phyloP scores from a whole-genome alignment of 2,888 invertebrate species.

The Hermaeophaga mercurialis region DNA sequence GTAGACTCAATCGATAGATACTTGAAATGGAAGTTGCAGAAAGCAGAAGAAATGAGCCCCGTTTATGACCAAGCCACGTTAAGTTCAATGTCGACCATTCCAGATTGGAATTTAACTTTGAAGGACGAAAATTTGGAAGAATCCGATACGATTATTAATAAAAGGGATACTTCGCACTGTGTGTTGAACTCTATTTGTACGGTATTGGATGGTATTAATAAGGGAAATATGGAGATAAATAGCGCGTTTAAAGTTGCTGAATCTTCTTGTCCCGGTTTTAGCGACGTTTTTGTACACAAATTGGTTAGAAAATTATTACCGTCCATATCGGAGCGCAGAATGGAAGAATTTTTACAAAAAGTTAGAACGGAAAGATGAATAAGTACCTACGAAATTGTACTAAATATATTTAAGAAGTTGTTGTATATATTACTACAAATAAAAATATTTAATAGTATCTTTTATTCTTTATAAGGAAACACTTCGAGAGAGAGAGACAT shows the following conservation, averaged over 20 bases:
- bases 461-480: too few relatives aligned
- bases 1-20: constrained; percentile 98
- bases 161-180: background rate
- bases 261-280: constrained; percentile 20
- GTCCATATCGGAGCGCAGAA: constrained; percentile 12
- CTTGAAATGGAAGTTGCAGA: constrained; percentile 93
- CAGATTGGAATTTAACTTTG: constrained; percentile 26
- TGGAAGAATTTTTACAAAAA: constrained; percentile 15
- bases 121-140: constrained; percentile 3
- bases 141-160: background rate
- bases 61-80: constrained; percentile 63
- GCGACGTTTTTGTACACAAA: constrained; percentile 18
- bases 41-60: constrained; percentile 91
- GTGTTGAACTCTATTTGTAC: constrained; percentile 3
- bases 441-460: background rate
- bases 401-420: background rate
- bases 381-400: background rate
- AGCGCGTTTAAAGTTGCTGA: constrained; percentile 19
- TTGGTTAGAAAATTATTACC: constrained; percentile 18
- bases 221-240: constrained; percentile 3
- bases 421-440: background rate
- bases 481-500: too few relatives aligned
- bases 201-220: background rate
- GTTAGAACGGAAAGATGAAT: constrained; percentile 8
- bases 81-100: constrained; percentile 4